Evolutionary conservation across 2,888 invertebrate genomes (phyloP).

Genomic region (Trachelus iudaicus): DNA sequence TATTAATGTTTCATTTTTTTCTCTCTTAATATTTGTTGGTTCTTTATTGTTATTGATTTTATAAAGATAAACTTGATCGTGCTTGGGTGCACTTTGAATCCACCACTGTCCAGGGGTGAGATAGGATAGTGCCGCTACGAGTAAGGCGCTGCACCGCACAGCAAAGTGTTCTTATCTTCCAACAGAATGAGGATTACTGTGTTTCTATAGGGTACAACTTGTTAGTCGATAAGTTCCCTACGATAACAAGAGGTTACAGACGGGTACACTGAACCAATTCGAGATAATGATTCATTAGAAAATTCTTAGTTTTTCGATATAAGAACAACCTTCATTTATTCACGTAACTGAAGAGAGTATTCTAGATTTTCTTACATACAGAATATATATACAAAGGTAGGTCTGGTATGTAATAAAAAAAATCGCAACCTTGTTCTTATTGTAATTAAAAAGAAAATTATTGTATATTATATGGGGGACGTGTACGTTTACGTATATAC

Average conservation of each 20-base stretch:
- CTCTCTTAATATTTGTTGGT: background rate
- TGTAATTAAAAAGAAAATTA: background rate
- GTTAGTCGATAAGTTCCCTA: constrained; percentile 37
- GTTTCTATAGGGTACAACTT: constrained; percentile 39
- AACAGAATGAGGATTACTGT: constrained; percentile 37
- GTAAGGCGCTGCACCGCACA: constrained; percentile 24
- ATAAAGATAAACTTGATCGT: background rate
- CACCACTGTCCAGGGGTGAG: constrained; percentile 26
- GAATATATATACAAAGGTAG: background rate
- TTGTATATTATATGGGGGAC: too few relatives aligned
- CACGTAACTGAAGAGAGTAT: background rate
- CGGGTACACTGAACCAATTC: constrained; percentile 31
- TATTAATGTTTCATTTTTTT: background rate
- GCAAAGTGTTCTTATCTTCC: constrained; percentile 33
- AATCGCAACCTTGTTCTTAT: background rate
- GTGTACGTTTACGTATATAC: too few relatives aligned
- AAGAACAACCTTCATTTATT: background rate
- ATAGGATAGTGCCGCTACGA: constrained; percentile 27
- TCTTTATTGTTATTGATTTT: background rate
- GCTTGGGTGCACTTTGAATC: constrained; percentile 11
- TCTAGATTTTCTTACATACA: background rate
- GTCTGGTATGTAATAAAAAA: background rate
- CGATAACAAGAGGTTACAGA: constrained; percentile 33
- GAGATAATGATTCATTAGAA: constrained; percentile 38
- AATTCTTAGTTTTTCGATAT: constrained; percentile 24